A percentile compares a stretch with the other conserved stretches of the same genome.
These are phyloP conservation scores for Macheiramphus alcinus DNA, from an alignment of 2,113 vertebrate genomes.

Conservation along the genomic window DNA sequence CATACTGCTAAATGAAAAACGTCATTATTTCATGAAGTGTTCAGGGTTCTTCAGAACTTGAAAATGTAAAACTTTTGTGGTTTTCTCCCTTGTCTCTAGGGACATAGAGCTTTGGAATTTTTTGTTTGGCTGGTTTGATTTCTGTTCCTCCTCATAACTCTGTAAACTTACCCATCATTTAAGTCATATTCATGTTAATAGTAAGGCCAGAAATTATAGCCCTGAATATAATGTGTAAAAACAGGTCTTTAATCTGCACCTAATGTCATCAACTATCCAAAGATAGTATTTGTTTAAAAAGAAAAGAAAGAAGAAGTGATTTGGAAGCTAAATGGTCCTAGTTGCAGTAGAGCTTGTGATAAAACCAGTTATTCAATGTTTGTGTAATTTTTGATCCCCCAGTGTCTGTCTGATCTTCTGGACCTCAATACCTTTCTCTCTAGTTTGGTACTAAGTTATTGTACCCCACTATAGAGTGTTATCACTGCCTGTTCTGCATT, in stretches of 20 bases:
- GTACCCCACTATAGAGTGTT: background rate
- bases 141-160: background rate
- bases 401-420: background rate
- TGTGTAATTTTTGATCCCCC: background rate
- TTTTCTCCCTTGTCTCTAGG: background rate
- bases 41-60: background rate
- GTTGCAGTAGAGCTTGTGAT: background rate
- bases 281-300: background rate
- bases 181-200: background rate
- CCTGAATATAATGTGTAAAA: background rate
- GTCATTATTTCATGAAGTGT: background rate
- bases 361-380: background rate
- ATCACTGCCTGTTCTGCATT: background rate
- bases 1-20: background rate
- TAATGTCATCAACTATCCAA: background rate
- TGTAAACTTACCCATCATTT: background rate
- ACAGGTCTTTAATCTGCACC: background rate
- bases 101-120: background rate
- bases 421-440: background rate
- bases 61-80: background rate
- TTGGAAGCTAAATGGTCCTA: background rate
- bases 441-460: background rate
- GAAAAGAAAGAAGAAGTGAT: background rate
- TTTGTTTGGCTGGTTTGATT: background rate
- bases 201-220: background rate